Percentiles rank a stretch among this genome's conserved stretches.
phyloP scores from a whole-genome alignment of 2,113 vertebrate genomes.

The Leptobrachium leishanense region DNA sequence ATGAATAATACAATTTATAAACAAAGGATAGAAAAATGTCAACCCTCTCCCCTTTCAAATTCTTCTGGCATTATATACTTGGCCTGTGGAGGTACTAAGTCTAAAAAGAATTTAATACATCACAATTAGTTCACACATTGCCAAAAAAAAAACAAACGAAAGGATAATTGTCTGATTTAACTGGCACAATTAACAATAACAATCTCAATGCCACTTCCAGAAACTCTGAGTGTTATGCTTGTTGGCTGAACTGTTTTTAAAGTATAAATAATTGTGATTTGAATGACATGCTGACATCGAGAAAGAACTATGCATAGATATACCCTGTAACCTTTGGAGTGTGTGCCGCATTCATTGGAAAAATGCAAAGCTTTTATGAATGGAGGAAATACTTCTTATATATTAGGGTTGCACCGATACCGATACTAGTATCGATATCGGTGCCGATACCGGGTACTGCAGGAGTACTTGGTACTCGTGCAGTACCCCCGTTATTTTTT shows the following conservation, averaged over 20 bases:
- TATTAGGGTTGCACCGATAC: too few species aligned
- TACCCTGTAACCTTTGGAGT: too few species aligned
- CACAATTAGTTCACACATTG: conserved; percentile 54
- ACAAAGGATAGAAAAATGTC: conserved; percentile 50
- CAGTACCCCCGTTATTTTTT: too few species aligned
- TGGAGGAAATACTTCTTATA: too few species aligned
- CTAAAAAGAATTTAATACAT: conserved; percentile 50
- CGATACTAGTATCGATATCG: too few species aligned
- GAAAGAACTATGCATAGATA: too few species aligned
- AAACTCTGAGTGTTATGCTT: conserved; percentile 55
- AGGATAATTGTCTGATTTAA: conserved; percentile 56
- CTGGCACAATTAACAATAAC: conserved; percentile 57
- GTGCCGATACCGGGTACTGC: too few species aligned
- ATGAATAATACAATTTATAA: conserved; percentile 50
- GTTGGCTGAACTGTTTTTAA: conserved; percentile 38
- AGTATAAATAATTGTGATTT: too few species aligned
- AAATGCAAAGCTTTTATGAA: too few species aligned
- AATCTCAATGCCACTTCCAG: conserved; percentile 58
- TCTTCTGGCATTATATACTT: conserved; percentile 58
- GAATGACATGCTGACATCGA: too few species aligned
- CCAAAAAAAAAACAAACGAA: conserved; percentile 50
- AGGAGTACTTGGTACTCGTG: too few species aligned
- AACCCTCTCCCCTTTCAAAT: conserved; percentile 51
- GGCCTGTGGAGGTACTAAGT: conserved; percentile 58
- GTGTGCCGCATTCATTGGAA: too few species aligned